Percentiles rank a stretch among this genome's conserved stretches.
phyloP scores from a whole-genome alignment of 2,797 vertebrate species.

The Leptodactylus fallax region DNA sequence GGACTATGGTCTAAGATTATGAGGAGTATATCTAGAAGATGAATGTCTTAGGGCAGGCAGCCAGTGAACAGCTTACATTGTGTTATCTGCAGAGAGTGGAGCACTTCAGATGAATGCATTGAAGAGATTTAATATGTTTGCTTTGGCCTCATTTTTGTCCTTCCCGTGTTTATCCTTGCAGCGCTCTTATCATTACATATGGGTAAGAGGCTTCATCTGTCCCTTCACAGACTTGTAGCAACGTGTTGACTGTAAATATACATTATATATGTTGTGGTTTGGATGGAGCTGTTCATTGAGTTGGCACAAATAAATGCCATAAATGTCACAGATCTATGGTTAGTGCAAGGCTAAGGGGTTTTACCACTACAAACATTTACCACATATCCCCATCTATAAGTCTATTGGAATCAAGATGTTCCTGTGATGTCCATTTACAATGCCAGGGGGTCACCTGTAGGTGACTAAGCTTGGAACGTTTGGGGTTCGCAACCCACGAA shows the following conservation, averaged over 20 bases:
- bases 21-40: background rate
- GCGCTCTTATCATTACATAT: slow-evolving; percentile 6
- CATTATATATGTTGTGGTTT: background rate
- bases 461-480: too few species aligned
- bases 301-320: too few species aligned
- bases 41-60: background rate
- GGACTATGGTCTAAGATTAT: background rate
- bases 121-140: slow-evolving; percentile 39
- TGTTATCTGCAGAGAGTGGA: slow-evolving; percentile 9
- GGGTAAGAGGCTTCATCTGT: background rate
- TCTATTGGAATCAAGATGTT: too few species aligned
- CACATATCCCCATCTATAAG: background rate
- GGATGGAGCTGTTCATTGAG: too few species aligned
- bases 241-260: background rate
- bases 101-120: slow-evolving; percentile 31
- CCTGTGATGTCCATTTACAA: too few species aligned
- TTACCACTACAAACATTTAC: background rate
- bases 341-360: background rate
- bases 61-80: slow-evolving; percentile 16
- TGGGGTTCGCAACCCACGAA: too few species aligned
- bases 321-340: too few species aligned
- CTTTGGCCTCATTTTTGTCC: slow-evolving; percentile 23
- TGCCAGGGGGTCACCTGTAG: too few species aligned
- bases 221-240: background rate
- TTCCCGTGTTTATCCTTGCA: slow-evolving; percentile 46